Evolutionary conservation across 2,888 invertebrate genomes (phyloP).

Genomic region (Limenitis camilla): DNA sequence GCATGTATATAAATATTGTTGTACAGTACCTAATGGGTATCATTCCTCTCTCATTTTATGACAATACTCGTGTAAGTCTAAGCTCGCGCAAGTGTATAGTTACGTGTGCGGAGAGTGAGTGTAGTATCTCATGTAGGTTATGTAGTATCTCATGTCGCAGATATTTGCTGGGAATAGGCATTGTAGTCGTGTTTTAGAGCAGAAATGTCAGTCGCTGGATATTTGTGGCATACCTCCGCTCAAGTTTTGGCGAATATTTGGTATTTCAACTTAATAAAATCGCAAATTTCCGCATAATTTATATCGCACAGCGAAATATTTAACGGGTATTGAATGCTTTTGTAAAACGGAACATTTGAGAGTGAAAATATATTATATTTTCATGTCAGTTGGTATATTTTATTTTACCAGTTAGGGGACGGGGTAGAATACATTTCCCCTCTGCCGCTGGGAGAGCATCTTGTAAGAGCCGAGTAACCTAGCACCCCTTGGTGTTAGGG

Average conservation of each 20-base stretch:
- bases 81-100: too few relatives aligned
- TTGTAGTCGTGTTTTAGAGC: conserved; percentile 10
- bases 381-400: too few relatives aligned
- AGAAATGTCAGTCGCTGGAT: conserved; percentile 9
- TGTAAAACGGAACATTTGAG: neutral
- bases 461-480: too few relatives aligned
- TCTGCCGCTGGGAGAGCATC: too few relatives aligned
- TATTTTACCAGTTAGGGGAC: too few relatives aligned
- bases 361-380: neutral
- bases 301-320: neutral
- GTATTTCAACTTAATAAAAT: conserved; percentile 7
- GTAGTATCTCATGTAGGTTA: conserved; percentile 2
- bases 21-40: too few relatives aligned
- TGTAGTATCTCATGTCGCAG: neutral
- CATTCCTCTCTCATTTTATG: too few relatives aligned
- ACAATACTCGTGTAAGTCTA: too few relatives aligned
- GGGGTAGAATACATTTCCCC: too few relatives aligned
- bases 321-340: neutral
- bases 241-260: conserved; percentile 8
- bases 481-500: too few relatives aligned
- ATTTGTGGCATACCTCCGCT: conserved; percentile 11
- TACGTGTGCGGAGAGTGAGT: neutral
- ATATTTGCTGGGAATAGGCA: conserved; percentile 11
- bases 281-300: neutral
- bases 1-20: too few relatives aligned